These are phyloP conservation scores for Acleris cristana DNA, from an alignment of 2,888 invertebrate genomes.

Conservation along the genomic window DNA sequence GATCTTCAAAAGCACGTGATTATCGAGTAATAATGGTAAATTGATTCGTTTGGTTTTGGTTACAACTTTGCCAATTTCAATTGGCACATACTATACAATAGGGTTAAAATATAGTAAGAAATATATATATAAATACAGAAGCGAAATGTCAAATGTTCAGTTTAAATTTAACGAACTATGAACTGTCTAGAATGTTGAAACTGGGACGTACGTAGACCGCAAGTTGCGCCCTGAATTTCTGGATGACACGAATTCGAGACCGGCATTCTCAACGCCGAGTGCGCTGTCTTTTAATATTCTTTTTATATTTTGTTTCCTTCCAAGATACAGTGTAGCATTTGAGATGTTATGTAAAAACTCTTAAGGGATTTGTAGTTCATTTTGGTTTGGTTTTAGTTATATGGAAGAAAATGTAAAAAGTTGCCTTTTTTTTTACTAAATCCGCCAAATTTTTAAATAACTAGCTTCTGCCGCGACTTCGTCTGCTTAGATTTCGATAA, in stretches of 20 bases:
- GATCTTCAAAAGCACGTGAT: no score
- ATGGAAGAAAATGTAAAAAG: not conserved
- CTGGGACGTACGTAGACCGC: constrained; percentile 17
- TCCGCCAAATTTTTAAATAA: no score
- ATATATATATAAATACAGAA: no score
- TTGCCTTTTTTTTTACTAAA: not conserved
- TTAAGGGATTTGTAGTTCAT: constrained; percentile 1
- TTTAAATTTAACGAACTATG: constrained; percentile 27
- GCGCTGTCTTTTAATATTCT: constrained; percentile 25
- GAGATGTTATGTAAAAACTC: not conserved
- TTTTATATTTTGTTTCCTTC: constrained; percentile 20
- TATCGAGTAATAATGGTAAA: no score
- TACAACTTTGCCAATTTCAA: no score
- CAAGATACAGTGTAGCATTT: constrained; percentile 14
- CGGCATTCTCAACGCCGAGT: constrained; percentile 9
- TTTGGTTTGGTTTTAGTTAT: not conserved
- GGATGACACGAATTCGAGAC: constrained; percentile 20
- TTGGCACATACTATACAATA: no score
- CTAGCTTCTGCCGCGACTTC: no score
- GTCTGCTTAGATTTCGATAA: no score
- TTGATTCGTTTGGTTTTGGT: no score
- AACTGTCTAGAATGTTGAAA: constrained; percentile 9
- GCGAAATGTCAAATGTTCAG: constrained; percentile 3
- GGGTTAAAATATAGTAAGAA: no score
- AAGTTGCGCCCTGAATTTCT: constrained; percentile 21